A percentile compares a stretch with the other conserved stretches of the same genome.
phyloP scores from a whole-genome alignment of 2,888 invertebrate genomes.

The Lepidochitona cinerea region DNA sequence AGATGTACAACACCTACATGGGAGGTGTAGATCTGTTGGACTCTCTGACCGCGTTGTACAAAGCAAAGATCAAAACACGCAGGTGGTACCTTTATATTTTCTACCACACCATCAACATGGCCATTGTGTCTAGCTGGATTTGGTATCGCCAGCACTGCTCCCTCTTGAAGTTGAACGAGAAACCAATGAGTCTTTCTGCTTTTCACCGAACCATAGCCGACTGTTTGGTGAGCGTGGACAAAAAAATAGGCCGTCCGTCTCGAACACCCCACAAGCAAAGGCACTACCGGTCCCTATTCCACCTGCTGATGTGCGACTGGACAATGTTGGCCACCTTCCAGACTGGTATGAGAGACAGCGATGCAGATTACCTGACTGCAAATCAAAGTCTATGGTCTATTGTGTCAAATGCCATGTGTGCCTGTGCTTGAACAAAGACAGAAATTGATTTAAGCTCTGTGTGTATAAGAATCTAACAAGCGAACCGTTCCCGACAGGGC shows the following conservation, averaged over 20 bases:
- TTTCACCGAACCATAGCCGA: conserved; percentile 11
- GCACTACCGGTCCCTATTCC: conserved; percentile 1
- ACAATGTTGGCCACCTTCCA: not conserved
- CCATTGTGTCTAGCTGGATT: not conserved
- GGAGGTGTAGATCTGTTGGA: conserved; percentile 14
- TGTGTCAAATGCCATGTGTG: not conserved
- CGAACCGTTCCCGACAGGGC: no score
- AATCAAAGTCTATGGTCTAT: not conserved
- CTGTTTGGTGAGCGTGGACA: not conserved
- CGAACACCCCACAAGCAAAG: not conserved
- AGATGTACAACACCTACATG: conserved; percentile 14
- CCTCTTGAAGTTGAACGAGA: not conserved
- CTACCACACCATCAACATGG: not conserved
- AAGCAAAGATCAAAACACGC: not conserved
- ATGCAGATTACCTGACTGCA: not conserved
- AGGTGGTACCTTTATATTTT: not conserved
- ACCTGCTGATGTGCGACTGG: not conserved
- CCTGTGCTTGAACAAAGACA: not conserved
- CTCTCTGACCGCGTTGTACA: not conserved
- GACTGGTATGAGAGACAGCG: not conserved
- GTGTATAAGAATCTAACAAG: no score
- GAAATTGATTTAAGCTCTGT: not conserved
- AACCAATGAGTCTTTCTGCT: conserved; percentile 1
- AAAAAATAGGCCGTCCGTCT: conserved; percentile 1
- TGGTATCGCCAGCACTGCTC: not conserved